Conservation (phyloP, 2,888 invertebrate genomes). For the Drosophila fungiperda region DNA sequence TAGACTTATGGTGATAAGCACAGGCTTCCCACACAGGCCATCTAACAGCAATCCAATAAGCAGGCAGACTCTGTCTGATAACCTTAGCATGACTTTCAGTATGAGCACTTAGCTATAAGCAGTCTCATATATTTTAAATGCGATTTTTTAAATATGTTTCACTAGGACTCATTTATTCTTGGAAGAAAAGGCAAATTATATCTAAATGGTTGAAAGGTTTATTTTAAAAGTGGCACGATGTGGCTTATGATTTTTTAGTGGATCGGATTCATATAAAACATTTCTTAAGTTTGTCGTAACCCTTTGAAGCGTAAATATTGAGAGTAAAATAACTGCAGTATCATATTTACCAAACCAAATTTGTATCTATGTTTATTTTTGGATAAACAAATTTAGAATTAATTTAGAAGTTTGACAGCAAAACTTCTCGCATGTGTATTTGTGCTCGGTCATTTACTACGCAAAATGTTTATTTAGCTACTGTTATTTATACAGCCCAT, state of each 20-base stretch:
- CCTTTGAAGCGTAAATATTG: not conserved
- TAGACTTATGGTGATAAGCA: conserved; percentile 56
- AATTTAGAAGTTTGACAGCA: conserved; percentile 3
- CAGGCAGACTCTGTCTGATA: conserved; percentile 59
- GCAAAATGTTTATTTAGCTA: conserved; percentile 24
- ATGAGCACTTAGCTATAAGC: conserved; percentile 59
- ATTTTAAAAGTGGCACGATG: not conserved
- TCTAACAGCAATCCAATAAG: conserved; percentile 48
- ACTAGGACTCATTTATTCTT: conserved; percentile 61
- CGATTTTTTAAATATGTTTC: conserved; percentile 52
- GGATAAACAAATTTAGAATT: not conserved
- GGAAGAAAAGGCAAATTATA: conserved; percentile 47
- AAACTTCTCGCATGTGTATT: not conserved
- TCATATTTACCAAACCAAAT: not conserved
- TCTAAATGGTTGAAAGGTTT: conserved; percentile 40
- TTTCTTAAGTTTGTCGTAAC: not conserved
- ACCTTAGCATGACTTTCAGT: conserved; percentile 68
- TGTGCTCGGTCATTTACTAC: not conserved
- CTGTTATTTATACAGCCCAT: conserved; percentile 70
- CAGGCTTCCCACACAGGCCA: conserved; percentile 74
- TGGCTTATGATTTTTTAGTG: conserved; percentile 6
- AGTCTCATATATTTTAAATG: conserved; percentile 59
- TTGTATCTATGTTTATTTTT: not conserved
- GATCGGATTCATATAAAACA: conserved; percentile 12
- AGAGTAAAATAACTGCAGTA: not conserved